Conservation (phyloP, 1,140 invertebrate genomes). For the Phortica variegata region DNA sequence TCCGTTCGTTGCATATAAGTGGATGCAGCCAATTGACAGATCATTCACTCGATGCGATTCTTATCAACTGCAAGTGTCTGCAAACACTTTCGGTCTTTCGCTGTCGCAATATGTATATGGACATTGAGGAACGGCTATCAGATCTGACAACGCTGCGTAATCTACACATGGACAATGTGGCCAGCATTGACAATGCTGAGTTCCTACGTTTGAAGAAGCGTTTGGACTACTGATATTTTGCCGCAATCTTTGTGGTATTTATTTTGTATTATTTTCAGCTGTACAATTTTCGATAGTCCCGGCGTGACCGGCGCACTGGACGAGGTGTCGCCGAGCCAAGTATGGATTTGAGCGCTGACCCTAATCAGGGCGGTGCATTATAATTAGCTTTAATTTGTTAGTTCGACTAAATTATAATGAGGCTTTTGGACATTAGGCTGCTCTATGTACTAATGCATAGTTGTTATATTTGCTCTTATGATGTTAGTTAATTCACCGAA, state of each 20-base stretch:
- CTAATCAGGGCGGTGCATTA: too few species aligned
- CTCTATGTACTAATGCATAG: too few species aligned
- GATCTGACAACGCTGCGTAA: slow-evolving; percentile 58
- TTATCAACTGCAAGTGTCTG: slow-evolving; percentile 59
- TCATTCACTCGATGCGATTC: slow-evolving; percentile 62
- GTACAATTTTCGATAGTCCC: slow-evolving; percentile 51
- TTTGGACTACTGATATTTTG: slow-evolving; percentile 55
- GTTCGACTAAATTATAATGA: too few species aligned
- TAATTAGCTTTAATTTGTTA: too few species aligned
- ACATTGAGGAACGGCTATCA: slow-evolving; percentile 59
- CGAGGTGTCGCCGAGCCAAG: too few species aligned
- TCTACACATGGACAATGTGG: slow-evolving; percentile 45
- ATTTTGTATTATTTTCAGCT: slow-evolving; percentile 53
- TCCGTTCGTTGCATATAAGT: slow-evolving; percentile 67
- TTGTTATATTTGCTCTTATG: too few species aligned
- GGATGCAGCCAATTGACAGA: slow-evolving; percentile 70
- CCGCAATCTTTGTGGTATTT: slow-evolving; percentile 46
- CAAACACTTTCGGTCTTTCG: slow-evolving; percentile 46
- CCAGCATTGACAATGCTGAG: slow-evolving; percentile 46
- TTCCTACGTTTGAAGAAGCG: slow-evolving; percentile 49
- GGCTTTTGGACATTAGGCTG: too few species aligned
- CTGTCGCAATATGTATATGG: slow-evolving; percentile 54
- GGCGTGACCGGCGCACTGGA: too few species aligned
- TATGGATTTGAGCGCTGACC: too few species aligned
- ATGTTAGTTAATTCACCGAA: too few species aligned